Evolutionary conservation across 2,113 vertebrate genomes (phyloP).

Genomic region (Sinocyclocheilus rhinocerous): DNA sequence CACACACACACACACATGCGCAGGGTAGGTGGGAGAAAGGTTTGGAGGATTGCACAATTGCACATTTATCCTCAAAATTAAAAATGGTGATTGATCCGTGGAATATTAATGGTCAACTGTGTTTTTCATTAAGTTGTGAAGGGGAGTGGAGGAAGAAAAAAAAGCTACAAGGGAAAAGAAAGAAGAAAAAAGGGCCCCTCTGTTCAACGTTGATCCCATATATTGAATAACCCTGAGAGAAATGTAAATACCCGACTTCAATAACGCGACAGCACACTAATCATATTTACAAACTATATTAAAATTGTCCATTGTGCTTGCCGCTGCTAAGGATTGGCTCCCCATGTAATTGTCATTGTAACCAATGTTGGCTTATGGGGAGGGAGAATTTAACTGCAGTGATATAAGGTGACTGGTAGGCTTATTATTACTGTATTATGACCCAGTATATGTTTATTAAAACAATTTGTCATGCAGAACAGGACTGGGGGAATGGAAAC

Average conservation of each 20-base stretch:
- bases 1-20: constrained; percentile 37
- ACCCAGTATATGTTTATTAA: constrained; percentile 99
- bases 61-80: constrained; percentile 82
- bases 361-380: constrained; percentile 89
- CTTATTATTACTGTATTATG: constrained; percentile 99
- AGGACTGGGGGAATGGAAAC: constrained; percentile 94
- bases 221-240: constrained; percentile 94
- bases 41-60: constrained; percentile 76
- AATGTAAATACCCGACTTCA: constrained; percentile 98
- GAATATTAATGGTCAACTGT: constrained; percentile 90
- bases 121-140: constrained; percentile 92
- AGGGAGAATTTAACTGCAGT: constrained; percentile 96
- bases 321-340: constrained; percentile 87
- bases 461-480: constrained; percentile 99
- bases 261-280: constrained; percentile 99
- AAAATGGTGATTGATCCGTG: constrained; percentile 89
- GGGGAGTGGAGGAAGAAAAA: constrained; percentile 75
- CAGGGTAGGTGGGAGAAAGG: constrained; percentile 72
- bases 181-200: constrained; percentile 79
- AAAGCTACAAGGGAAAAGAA: constrained; percentile 61
- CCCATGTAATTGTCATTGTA: constrained; percentile 96
- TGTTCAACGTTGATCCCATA: constrained; percentile 91
- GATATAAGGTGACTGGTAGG: constrained; percentile 98
- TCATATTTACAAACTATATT: constrained; percentile 99
- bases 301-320: constrained; percentile 98